Conservation (phyloP, 2,797 vertebrate genomes). For the Delichon dasypus region DNA sequence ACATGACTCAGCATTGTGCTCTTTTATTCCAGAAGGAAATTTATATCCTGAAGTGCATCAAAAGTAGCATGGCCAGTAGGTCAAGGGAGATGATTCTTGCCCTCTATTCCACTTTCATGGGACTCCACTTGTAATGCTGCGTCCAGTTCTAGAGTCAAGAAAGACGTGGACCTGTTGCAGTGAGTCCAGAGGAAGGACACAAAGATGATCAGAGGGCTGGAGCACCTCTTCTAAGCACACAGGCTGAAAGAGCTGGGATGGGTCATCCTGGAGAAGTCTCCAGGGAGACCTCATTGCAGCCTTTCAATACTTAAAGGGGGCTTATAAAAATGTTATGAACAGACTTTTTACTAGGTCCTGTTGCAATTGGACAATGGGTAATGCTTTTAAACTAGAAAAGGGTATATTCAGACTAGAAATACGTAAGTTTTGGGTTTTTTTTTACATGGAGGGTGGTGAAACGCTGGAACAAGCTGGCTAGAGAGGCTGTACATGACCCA, state of each 20-base stretch:
- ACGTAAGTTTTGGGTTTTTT: background rate
- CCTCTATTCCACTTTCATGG: background rate
- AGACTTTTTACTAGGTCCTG: background rate
- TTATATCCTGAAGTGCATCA: background rate
- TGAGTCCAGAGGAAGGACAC: background rate
- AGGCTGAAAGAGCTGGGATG: background rate
- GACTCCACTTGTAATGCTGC: background rate
- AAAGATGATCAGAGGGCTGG: background rate
- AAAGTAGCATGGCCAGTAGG: background rate
- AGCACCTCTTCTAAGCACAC: background rate
- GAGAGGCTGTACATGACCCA: background rate
- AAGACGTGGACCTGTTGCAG: rapidly evolving
- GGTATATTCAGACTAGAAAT: background rate
- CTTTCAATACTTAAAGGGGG: background rate
- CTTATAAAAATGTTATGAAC: background rate
- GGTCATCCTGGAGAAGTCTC: background rate
- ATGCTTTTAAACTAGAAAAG: background rate
- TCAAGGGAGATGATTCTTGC: rapidly evolving
- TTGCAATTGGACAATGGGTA: background rate
- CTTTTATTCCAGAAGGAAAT: background rate
- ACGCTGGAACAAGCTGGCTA: background rate
- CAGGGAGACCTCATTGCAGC: background rate
- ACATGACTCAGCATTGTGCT: background rate
- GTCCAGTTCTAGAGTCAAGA: background rate
- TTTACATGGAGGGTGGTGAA: background rate